A percentile compares a stretch with the other conserved stretches of the same genome.
Evolutionary conservation across 2,888 invertebrate species (phyloP).

Genomic region (Prosopocoilus inquinatus): DNA sequence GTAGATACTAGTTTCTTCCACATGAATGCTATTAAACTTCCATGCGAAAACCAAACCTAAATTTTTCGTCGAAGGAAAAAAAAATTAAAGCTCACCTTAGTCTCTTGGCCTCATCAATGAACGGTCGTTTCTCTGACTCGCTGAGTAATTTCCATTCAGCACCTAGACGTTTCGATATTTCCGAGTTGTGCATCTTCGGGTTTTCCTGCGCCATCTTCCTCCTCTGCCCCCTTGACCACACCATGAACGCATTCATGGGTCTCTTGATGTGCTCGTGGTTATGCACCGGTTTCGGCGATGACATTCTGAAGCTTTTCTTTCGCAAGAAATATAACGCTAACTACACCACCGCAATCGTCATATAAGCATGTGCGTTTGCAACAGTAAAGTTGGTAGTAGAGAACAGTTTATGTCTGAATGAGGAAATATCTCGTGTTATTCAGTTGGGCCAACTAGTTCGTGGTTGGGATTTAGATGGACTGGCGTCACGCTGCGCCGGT

Average conservation of each 20-base stretch:
- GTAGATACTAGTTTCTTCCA: too few species aligned
- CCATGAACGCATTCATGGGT: constrained; percentile 84
- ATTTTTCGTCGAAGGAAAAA: background rate
- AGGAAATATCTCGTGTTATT: background rate
- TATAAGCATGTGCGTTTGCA: too few species aligned
- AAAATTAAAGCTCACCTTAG: constrained; percentile 63
- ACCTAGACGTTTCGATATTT: constrained; percentile 82
- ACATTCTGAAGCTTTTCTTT: constrained; percentile 20
- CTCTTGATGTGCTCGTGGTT: constrained; percentile 68
- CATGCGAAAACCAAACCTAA: background rate
- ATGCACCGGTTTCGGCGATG: constrained; percentile 35
- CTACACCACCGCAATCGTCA: too few species aligned
- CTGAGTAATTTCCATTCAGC: constrained; percentile 87
- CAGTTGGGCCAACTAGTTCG: constrained; percentile 26
- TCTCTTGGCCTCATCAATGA: constrained; percentile 88
- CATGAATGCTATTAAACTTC: too few species aligned
- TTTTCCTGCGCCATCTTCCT: constrained; percentile 92
- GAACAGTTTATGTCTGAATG: too few species aligned
- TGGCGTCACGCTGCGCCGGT: constrained; percentile 29
- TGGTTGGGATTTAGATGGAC: constrained; percentile 31
- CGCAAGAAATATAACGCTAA: background rate
- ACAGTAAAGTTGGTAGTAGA: too few species aligned
- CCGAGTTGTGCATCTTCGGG: constrained; percentile 92
- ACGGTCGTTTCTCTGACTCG: constrained; percentile 83
- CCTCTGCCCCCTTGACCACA: constrained; percentile 86